Evolutionary conservation across 2,888 invertebrate genomes (phyloP), one percentile per base, ranked within the genome.

Genomic region (Epinotia brunnichana): DNA sequence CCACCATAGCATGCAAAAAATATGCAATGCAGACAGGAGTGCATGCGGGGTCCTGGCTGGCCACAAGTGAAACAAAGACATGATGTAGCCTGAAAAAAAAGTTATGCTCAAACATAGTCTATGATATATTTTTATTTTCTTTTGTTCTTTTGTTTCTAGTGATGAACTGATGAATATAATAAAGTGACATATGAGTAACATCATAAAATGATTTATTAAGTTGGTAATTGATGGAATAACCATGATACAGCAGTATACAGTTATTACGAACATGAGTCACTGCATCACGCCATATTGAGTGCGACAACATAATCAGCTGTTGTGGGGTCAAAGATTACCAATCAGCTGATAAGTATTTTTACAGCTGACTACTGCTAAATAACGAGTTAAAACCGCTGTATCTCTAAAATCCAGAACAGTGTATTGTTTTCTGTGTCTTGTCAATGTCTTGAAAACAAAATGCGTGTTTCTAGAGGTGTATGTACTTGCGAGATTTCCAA

Each of bases 1-100:
- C 95, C 95, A 24, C 95, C 95, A 80, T 97, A 97, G 87, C 99
- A 99, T 67, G 97, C 99, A 89, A 99, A 98, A 91, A 95, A 98
- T 79, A 98, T 97, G 92, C 99, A 99, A 82, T 97, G 97, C 74
- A 97, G 94, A 83, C 97, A 98, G 29, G 97, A 96, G 84, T 97
- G 97, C 80, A 97, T 94, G 73, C 97, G 95, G n/a, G 96, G 95
- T 24, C 96, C 96, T 74, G 95, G 94, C 76, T 95, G 95, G 79
- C 96, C 95, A 87, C 98, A 98, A 41, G 95, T 95, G 80, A 97
- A 96, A 90, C 98, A 98, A 77, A 96, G 94, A 87, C 97, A 96
- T 89, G 96, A 95, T 82, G 95, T 94, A 51, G 97, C 96, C 97
- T 97, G 89, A 13, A 92, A 91, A 80, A 79, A 82, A 85, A 85